Base-by-base conservation (phyloP, 1,140 invertebrate species). In the Scaptomyza hsui region DNA sequence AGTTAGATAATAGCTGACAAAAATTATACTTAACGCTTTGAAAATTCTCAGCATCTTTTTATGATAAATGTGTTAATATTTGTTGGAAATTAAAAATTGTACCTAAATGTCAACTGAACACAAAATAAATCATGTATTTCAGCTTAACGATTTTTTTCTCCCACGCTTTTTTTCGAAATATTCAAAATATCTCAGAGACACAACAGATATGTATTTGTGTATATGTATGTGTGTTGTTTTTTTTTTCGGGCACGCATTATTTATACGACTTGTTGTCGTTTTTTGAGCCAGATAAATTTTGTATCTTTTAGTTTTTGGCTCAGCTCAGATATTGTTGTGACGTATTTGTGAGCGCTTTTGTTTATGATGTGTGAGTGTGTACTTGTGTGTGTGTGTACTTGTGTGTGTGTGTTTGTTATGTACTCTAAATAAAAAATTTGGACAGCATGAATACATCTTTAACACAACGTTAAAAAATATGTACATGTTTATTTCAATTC, bases 261-360 rank as follows among this genome's bases (percentile, higher is more conserved):
- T 60, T 68, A 72, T 59, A 62, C 32, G 2, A 7, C 55, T 72
- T 65, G 60, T 69, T 81, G 74, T 82, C 69, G 59, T 60, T 35
- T 42, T 35, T 42, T 47, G n/a, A 18, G 51, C 24, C 21, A 72
- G 69, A 72, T 72, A 53, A 18, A 52, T 72, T 56, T 59, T 72
- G 62, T 72, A 67, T 65, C 53, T 72, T 52, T 52, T 41, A 37
- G 37, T 44, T 26, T 1, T 42, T 24, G 39, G 39, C 19, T 29
- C 37, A n/a, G 24, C 55, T 32, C n/a, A n/a, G 18, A 13, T 37
- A 41, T 24, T 41, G 35, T 13, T 53, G 12, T 53, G 18, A n/a
- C 18, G 19, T 41, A 26, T 55, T 19, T 39, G 24, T 29, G 19
- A 13, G 18, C 18, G 32, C 9, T 42, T 26, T 24, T 55, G 37